Base-by-base conservation (phyloP, 1,140 invertebrate genomes). In the Neodiprion virginianus region DNA sequence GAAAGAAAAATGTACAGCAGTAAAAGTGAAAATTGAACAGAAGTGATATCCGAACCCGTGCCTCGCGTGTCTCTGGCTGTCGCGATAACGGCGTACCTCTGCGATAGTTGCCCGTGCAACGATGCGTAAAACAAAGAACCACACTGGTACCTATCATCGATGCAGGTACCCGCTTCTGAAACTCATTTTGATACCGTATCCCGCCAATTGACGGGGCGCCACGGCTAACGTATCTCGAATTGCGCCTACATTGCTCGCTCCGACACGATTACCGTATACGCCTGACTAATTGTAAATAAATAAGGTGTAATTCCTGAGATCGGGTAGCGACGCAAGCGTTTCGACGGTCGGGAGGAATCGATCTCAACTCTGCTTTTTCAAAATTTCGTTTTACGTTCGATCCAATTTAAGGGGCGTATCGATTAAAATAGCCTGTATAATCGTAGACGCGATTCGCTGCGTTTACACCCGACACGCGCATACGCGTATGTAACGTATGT, bases 81-180 rank as follows among this genome's bases (percentile, higher is more conserved):
- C 28, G 53, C 53, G 53, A 14, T 12, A 61, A 61, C 53, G 4
- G 5, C 53, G 53, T 61, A 8, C 53, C 17, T 21, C 17, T 21
- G 53, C 53, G 53, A 61, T 61, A 7, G 53, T 61, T 61, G 53
- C 53, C 53, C 11, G 11, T 61, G 53, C 53, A 61, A 61, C 53
- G 53, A 61, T 17, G 11, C 53, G 53, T 40, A 61, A 12, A 61
- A 61, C 53, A 61, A 61, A 61, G 11, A 61, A 61, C 28, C 28
- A 40, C 28, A 40, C 1, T 21, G 28, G 28, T 40, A 61, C 53
- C n/a, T 61, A 17, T 12, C 53, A 5, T 4, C n/a, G 53, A 61
- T 61, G 53, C 53, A 61, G 53, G 53, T 61, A 61, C 53, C 53
- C 53, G 53, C 53, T 61, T 61, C n/a, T 61, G 5, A 61, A 61